Percentiles rank a stretch among this genome's conserved stretches.
These are phyloP conservation scores for Ctenomys sociabilis DNA, from an alignment of 2,113 vertebrate genomes.

Conservation along the genomic window DNA sequence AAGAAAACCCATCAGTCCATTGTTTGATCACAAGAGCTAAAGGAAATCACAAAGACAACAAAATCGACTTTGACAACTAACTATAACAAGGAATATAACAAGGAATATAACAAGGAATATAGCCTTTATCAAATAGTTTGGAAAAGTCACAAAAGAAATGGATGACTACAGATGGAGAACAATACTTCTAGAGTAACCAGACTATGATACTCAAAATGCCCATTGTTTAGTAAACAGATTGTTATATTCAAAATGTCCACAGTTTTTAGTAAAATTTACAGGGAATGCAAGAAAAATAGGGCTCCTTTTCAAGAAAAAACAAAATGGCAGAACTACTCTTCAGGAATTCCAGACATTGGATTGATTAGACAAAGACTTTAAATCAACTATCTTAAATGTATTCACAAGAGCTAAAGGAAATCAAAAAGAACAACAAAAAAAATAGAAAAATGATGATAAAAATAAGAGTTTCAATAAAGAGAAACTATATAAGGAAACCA, in stretches of 20 bases:
- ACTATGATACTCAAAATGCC: neutral
- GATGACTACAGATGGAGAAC: neutral
- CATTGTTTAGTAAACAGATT: no score
- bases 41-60: neutral
- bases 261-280: neutral
- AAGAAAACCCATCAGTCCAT: neutral
- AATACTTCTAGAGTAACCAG: neutral
- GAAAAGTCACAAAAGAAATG: neutral
- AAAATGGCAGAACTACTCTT: neutral
- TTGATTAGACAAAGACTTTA: neutral
- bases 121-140: neutral
- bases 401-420: constrained; percentile 19
- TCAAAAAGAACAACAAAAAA: neutral
- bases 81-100: neutral
- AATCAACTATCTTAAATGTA: neutral
- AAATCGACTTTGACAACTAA: neutral
- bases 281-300: neutral
- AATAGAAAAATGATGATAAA: neutral
- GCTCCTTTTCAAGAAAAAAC: neutral
- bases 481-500: neutral
- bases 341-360: neutral
- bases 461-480: neutral
- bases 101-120: neutral
- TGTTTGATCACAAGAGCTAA: neutral
- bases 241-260: neutral